phyloP scores from a whole-genome alignment of 2,113 vertebrate genomes.

The Australoheros scitulus region DNA sequence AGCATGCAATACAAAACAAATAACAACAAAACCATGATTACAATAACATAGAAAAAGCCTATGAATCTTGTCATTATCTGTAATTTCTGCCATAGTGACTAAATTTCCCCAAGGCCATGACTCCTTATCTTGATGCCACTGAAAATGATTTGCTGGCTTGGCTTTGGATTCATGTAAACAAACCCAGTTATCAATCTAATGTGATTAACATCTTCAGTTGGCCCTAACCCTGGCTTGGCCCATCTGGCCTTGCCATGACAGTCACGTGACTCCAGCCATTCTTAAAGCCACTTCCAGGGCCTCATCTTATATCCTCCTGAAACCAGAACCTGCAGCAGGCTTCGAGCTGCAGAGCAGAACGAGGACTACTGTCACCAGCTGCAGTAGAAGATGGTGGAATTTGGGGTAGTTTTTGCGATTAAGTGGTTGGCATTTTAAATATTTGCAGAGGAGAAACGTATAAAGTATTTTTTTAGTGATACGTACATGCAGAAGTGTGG shows the following conservation, averaged over 20 bases:
- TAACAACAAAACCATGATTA: not conserved
- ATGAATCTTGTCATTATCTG: not conserved
- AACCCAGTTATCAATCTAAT: conserved; percentile 16
- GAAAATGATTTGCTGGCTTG: conserved; percentile 32
- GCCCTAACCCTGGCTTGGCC: not conserved
- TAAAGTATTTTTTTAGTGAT: not conserved
- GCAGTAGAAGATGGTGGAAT: not conserved
- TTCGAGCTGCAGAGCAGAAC: not conserved
- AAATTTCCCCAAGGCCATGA: not conserved
- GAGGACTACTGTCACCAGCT: not conserved
- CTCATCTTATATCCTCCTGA: not conserved
- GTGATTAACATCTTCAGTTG: conserved; percentile 15
- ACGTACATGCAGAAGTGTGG: not conserved
- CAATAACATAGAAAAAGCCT: not conserved
- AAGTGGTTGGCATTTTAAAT: not conserved
- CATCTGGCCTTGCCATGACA: conserved; percentile 19
- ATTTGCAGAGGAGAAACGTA: not conserved
- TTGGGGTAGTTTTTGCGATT: not conserved
- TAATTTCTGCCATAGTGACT: not conserved
- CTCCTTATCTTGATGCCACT: not conserved
- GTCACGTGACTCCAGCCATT: not conserved
- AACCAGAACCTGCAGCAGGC: not conserved
- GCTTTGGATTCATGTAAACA: conserved; percentile 15
- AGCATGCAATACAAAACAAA: not conserved
- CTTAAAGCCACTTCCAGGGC: not conserved